Percentiles rank a stretch among this genome's conserved stretches.
Conservation (phyloP, 2,113 vertebrate genomes). For the Pitta sordida region DNA sequence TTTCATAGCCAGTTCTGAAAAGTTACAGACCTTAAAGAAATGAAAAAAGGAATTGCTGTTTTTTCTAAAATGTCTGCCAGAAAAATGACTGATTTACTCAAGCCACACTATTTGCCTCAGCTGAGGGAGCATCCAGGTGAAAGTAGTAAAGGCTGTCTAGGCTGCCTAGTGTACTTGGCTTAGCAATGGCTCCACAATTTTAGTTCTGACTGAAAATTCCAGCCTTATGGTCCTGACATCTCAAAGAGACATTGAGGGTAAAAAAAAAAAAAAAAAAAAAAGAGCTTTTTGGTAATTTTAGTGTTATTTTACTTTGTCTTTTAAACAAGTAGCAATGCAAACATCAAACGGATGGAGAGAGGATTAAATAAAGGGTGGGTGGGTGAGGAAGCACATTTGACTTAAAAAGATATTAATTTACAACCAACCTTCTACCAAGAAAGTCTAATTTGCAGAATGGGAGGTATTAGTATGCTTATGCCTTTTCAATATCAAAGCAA, state of each 20-base stretch:
- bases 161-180: neutral
- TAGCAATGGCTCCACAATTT: neutral
- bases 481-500: rapidly evolving
- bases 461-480: neutral
- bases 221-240: neutral
- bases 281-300: neutral
- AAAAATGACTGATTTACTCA: neutral
- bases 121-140: neutral
- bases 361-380: too few relatives aligned
- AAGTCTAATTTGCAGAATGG: neutral
- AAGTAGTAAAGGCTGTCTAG: neutral
- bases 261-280: too few relatives aligned
- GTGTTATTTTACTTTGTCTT: neutral
- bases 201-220: neutral
- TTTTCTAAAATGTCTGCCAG: neutral
- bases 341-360: rapidly evolving
- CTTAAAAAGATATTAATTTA: neutral
- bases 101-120: neutral
- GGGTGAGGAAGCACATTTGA: rapidly evolving
- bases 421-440: neutral
- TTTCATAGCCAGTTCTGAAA: rapidly evolving
- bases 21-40: neutral
- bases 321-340: neutral
- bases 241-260: neutral
- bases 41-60: neutral